phyloP scores from a whole-genome alignment of 2,888 invertebrate species.

The Agonum fuliginosum region DNA sequence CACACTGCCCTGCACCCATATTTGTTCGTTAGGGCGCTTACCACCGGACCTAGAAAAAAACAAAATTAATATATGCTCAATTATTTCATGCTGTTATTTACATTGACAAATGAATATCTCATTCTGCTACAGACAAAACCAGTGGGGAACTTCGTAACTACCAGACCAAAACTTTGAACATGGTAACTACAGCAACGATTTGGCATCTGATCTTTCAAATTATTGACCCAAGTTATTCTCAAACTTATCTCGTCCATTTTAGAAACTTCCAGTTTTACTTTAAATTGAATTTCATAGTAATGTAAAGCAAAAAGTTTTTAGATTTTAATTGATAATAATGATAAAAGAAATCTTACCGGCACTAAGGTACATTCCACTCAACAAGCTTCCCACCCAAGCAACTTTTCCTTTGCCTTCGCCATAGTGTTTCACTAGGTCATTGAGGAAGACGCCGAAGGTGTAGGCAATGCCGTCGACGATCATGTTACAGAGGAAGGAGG shows the following conservation, averaged over 20 bases:
- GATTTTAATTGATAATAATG: not conserved
- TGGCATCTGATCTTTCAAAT: not conserved
- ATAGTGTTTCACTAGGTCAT: constrained; percentile 87
- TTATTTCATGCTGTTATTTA: not conserved
- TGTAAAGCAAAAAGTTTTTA: not conserved
- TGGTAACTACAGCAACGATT: not conserved
- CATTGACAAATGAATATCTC: not conserved
- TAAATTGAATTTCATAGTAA: not conserved
- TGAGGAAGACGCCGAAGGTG: constrained; percentile 95
- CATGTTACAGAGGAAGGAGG: constrained; percentile 98
- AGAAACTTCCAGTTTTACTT: not conserved
- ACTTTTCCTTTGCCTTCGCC: constrained; percentile 90
- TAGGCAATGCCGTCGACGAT: constrained; percentile 99
- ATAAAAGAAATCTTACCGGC: constrained; percentile 79
- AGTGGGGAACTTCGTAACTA: not conserved
- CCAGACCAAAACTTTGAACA: not conserved
- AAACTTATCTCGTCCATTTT: not conserved
- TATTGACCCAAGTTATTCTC: not conserved
- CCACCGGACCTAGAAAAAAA: constrained; percentile 94
- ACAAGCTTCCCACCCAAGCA: constrained; percentile 95
- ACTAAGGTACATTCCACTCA: constrained; percentile 96
- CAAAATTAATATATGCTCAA: not conserved
- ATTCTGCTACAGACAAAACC: not conserved
- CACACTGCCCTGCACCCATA: constrained; percentile 96
- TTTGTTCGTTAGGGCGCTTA: constrained; percentile 96